These are phyloP conservation scores for Araneus ventricosus DNA, from an alignment of 1,140 invertebrate species.

Conservation along the genomic window DNA sequence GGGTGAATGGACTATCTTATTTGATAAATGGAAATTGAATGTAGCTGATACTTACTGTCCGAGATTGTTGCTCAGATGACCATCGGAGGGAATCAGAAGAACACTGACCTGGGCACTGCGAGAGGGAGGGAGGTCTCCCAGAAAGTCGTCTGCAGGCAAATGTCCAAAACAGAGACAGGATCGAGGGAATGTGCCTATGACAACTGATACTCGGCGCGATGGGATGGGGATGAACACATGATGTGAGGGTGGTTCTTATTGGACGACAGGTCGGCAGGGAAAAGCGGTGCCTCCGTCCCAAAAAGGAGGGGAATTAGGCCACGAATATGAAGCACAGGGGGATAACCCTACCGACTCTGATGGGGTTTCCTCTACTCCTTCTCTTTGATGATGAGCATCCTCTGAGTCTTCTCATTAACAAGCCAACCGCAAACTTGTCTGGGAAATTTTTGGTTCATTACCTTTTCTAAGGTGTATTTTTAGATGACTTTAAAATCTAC, in stretches of 20 bases:
- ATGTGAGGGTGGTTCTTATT: conserved; percentile 66
- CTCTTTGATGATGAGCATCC: background rate
- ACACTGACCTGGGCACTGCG: conserved; percentile 17
- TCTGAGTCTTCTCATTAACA: conserved; percentile 1
- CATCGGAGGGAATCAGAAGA: conserved; percentile 38
- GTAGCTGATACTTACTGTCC: conserved; percentile 13
- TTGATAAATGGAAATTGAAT: background rate
- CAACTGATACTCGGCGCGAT: conserved; percentile 48
- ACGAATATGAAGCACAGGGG: background rate
- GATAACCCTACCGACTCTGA: conserved; percentile 19
- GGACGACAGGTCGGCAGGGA: conserved; percentile 36
- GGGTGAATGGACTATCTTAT: background rate
- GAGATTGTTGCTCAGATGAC: conserved; percentile 33
- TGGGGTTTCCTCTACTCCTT: background rate
- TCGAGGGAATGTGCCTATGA: conserved; percentile 66
- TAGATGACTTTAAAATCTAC: background rate
- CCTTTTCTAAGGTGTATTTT: background rate
- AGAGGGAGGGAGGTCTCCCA: conserved; percentile 34
- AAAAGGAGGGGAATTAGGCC: conserved; percentile 60
- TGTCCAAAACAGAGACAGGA: conserved; percentile 40
- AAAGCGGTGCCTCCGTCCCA: conserved; percentile 39
- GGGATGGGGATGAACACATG: conserved; percentile 43
- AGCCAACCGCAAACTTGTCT: background rate
- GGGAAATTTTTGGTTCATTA: background rate
- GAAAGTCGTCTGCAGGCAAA: conserved; percentile 31